Evolutionary conservation across 2,888 invertebrate species (phyloP).

Genomic region (Unio pictorum): DNA sequence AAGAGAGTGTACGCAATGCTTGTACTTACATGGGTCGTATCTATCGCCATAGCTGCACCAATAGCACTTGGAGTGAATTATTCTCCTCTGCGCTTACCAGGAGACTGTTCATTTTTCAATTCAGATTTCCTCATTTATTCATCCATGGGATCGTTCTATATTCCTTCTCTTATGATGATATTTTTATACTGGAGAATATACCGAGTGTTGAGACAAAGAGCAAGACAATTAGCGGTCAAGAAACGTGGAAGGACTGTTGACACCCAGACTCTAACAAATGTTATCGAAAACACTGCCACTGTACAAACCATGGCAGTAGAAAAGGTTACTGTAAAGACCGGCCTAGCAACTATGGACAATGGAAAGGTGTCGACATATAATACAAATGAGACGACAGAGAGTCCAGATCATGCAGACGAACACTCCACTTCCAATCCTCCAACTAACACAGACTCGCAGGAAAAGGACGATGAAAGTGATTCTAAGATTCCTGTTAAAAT

Average conservation of each 20-base stretch:
- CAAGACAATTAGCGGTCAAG: conserved; percentile 49
- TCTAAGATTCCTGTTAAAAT: conserved; percentile 48
- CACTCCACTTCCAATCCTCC: conserved; percentile 47
- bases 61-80: conserved; percentile 97
- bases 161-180: conserved; percentile 98
- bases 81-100: conserved; percentile 86
- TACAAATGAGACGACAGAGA: conserved; percentile 41
- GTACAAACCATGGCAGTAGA: conserved; percentile 3
- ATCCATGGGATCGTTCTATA: conserved; percentile 97
- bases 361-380: conserved; percentile 60
- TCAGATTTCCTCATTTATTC: conserved; percentile 98
- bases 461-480: conserved; percentile 53
- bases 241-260: conserved; percentile 56
- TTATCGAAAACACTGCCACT: conserved; percentile 62
- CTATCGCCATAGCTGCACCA: conserved; percentile 94
- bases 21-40: conserved; percentile 94
- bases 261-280: conserved; percentile 52
- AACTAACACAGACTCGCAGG: conserved; percentile 51
- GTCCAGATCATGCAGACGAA: conserved; percentile 38
- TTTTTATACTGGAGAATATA: conserved; percentile 98
- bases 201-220: conserved; percentile 79
- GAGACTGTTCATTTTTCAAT: conserved; percentile 96
- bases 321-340: conserved; percentile 62
- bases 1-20: conserved; percentile 93
- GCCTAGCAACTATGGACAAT: conserved; percentile 60